Evolutionary conservation across 2,888 invertebrate species (phyloP), one percentile per base, ranked within the genome.

Genomic region (Adela reaumurella): DNA sequence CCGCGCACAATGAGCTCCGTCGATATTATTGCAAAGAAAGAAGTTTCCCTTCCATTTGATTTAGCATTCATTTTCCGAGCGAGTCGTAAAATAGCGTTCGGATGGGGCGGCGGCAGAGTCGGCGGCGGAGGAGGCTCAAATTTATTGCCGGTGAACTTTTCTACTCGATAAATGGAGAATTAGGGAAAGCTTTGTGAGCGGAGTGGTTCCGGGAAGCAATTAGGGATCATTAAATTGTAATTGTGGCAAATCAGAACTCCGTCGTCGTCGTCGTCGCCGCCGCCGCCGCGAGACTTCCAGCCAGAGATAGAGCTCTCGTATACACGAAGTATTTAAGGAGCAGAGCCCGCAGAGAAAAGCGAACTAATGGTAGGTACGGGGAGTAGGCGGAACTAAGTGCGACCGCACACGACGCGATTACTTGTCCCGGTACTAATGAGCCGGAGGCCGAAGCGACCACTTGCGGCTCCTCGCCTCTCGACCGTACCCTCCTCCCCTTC

Each of bases 1-100:
- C 67, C 63, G 66, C 66, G 62, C 63, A 66, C 67, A 65, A 69
- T 71, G 65, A 68, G 70, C 67, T 68, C 64, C 56, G 59, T 62
- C 61, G 62, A 42, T 49, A 46, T 65, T 63, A 62, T 68, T 65
- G 64, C 62, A 61, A 59, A 58, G 58, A 54, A 56, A 57, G 55
- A 60, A 59, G 55, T 60, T 60, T 54, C 57, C 57, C 56, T 56
- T 57, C 49, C 45, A 61, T 61, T 58, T 59, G 56, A 58, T 62
- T 62, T 61, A 52, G 51, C 54, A 56, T 57, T 58, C 55, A 58
- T 55, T 52, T 51, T 56, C 55, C 56, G 54, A 54, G 52, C 54
- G 56, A 51, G 48, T 52, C 49, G 49, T 52, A 48, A 52, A 51
- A 51, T 50, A 46, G 29, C 24, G 24, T 24, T 24, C 24, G 24